A percentile compares a stretch with the other conserved stretches of the same genome.
Conservation (phyloP, 2,888 invertebrate genomes). For the Sphaeridia pumilis region DNA sequence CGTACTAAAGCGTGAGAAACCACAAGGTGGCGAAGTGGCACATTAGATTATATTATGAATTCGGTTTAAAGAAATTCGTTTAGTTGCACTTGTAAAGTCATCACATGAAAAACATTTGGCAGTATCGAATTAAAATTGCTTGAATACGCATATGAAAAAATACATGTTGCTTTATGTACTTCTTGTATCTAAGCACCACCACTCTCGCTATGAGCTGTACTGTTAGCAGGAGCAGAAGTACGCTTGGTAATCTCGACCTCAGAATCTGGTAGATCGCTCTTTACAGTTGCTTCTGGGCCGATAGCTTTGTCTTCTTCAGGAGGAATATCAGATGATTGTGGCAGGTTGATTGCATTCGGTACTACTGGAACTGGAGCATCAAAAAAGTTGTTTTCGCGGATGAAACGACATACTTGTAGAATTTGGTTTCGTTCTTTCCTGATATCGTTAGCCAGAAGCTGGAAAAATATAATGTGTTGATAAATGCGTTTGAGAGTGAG, state of each 20-base stretch:
- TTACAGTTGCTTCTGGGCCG: neutral
- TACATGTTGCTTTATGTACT: no score
- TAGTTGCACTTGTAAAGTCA: neutral
- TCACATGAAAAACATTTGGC: neutral
- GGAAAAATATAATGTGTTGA: conserved; percentile 37
- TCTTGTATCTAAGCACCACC: no score
- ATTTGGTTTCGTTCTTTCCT: conserved; percentile 74
- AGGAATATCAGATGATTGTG: no score
- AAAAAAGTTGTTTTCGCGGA: conserved; percentile 67
- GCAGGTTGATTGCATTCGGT: no score
- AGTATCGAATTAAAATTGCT: no score
- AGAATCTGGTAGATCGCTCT: neutral
- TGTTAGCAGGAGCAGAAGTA: no score
- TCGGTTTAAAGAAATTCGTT: neutral
- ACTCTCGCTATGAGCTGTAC: no score
- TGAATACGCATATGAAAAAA: no score
- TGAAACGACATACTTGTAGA: conserved; percentile 71
- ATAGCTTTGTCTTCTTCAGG: neutral
- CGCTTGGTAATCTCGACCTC: no score
- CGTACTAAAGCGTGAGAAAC: neutral
- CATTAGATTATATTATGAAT: no score
- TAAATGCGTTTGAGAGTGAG: no score
- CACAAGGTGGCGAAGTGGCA: no score
- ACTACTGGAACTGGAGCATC: conserved; percentile 35
- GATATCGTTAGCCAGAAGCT: conserved; percentile 63